Evolutionary conservation across 1,140 invertebrate species (phyloP).

Genomic region (Saccostrea echinata): DNA sequence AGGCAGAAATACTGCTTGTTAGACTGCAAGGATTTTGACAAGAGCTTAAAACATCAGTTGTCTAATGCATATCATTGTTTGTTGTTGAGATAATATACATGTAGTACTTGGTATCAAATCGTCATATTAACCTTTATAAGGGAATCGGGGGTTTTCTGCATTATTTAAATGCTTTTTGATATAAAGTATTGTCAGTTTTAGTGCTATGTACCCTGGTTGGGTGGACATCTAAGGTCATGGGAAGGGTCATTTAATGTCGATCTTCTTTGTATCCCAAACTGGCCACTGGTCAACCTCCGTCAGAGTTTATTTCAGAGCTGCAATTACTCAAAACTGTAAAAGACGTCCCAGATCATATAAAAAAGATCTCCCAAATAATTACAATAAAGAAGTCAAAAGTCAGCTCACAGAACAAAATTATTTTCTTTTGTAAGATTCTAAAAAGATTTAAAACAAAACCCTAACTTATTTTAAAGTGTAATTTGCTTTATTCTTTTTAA

Average conservation of each 20-base stretch:
- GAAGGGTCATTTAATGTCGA: conserved; percentile 30
- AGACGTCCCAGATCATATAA: not conserved
- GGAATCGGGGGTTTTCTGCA: not conserved
- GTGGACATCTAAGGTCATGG: not conserved
- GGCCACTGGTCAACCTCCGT: not conserved
- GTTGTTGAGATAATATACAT: not conserved
- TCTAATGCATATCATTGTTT: not conserved
- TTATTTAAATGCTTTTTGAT: not conserved
- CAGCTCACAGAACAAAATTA: no score
- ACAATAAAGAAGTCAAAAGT: no score
- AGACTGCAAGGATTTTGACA: not conserved
- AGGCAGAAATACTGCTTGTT: not conserved
- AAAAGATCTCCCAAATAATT: no score
- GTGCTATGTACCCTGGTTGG: not conserved
- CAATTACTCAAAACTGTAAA: not conserved
- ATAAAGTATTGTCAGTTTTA: not conserved
- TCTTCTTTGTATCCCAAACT: not conserved
- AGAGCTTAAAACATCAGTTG: not conserved
- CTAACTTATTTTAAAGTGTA: not conserved
- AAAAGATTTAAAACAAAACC: not conserved
- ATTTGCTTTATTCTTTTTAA: no score
- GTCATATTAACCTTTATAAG: not conserved
- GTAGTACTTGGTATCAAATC: not conserved
- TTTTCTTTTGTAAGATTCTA: no score
- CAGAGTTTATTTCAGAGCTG: not conserved